Evolutionary conservation across 2,888 invertebrate species (phyloP).

Genomic region (Nephrotoma flavescens): DNA sequence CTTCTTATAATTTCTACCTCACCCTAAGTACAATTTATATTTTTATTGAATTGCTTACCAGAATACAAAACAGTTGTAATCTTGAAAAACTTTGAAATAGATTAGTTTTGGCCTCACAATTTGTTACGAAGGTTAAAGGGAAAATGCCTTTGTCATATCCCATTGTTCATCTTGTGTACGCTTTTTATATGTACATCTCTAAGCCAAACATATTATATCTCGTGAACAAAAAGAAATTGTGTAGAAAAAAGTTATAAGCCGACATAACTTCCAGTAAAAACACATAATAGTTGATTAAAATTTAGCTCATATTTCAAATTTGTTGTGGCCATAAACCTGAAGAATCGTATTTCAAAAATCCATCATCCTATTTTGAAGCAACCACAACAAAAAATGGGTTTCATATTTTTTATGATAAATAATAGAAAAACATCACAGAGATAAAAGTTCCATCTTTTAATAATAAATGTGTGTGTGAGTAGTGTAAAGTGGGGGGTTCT

Average conservation of each 20-base stretch:
- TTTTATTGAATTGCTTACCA: neutral
- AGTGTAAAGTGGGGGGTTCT: too few relatives aligned
- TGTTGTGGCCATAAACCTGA: neutral
- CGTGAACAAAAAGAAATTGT: neutral
- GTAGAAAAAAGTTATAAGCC: neutral
- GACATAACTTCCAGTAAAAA: neutral
- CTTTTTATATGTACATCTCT: neutral
- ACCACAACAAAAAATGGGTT: neutral
- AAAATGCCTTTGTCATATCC: neutral
- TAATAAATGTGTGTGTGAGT: too few relatives aligned
- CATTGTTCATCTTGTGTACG: neutral
- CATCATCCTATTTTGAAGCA: neutral
- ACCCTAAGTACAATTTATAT: neutral
- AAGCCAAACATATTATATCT: neutral
- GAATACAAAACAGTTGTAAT: neutral
- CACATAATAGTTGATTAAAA: neutral
- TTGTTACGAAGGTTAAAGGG: neutral
- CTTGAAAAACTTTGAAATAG: neutral
- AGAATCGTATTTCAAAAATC: neutral
- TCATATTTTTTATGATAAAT: neutral
- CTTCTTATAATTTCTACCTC: too few relatives aligned
- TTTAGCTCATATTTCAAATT: neutral
- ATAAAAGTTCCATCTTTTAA: neutral
- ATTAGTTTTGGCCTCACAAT: neutral
- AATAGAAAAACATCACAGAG: neutral